A percentile compares a stretch with the other conserved stretches of the same genome.
These are phyloP conservation scores for Drosophila atripex DNA, from an alignment of 2,888 invertebrate genomes.

Conservation along the genomic window DNA sequence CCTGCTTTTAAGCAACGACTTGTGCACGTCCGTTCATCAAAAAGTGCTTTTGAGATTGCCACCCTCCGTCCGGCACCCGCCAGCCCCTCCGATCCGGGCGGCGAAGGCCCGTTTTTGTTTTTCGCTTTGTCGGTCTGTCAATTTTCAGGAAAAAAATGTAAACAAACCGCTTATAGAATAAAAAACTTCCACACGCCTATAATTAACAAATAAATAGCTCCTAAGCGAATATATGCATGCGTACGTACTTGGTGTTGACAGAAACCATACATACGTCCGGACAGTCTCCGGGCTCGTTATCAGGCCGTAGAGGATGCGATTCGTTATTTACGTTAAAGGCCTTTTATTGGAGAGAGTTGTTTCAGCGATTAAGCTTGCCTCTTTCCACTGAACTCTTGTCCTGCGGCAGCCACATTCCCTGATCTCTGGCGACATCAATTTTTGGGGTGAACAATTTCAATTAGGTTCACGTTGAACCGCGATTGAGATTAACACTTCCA, in stretches of 20 bases:
- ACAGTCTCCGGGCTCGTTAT: conserved; percentile 24
- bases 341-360: conserved; percentile 4
- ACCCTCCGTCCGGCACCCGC: background rate
- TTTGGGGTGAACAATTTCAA: conserved; percentile 83
- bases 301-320: conserved; percentile 24
- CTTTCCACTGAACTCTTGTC: conserved; percentile 45
- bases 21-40: conserved; percentile 57
- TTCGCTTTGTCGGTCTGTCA: conserved; percentile 67
- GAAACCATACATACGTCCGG: conserved; percentile 16
- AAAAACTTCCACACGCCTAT: conserved; percentile 24
- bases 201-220: conserved; percentile 40
- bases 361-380: conserved; percentile 22
- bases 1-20: conserved; percentile 73
- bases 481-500: conserved; percentile 66
- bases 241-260: conserved; percentile 14
- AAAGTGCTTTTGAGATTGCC: conserved; percentile 49
- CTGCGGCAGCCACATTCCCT: conserved; percentile 37
- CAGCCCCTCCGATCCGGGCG: conserved; percentile 31
- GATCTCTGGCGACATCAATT: conserved; percentile 83
- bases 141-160: conserved; percentile 64
- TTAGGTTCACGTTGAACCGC: conserved; percentile 78
- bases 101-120: conserved; percentile 22
- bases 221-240: conserved; percentile 2
- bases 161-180: conserved; percentile 54
- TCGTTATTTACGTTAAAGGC: conserved; percentile 24